Percentiles rank a stretch among this genome's conserved stretches.
These are phyloP conservation scores for Eulemur albifrons DNA, from an alignment of 2,797 vertebrate genomes.

Conservation along the genomic window DNA sequence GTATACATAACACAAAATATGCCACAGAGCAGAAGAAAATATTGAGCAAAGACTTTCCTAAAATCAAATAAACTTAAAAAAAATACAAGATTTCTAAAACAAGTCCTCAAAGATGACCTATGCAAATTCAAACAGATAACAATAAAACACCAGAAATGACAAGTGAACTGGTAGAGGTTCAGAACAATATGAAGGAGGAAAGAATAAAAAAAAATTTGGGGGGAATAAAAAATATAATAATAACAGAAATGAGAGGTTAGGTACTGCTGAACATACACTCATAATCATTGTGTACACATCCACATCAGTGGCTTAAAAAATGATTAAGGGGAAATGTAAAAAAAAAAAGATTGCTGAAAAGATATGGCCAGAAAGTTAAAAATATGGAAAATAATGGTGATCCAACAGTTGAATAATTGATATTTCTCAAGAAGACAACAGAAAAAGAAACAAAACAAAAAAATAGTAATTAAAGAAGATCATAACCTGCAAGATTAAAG, in stretches of 20 bases:
- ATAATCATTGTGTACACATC: background rate
- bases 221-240: background rate
- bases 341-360: background rate
- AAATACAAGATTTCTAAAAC: background rate
- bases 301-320: background rate
- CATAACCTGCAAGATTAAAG: background rate
- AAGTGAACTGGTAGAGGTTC: background rate
- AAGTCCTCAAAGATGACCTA: background rate
- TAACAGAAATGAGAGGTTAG: background rate
- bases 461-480: background rate
- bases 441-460: background rate
- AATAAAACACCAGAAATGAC: conserved; percentile 12
- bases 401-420: background rate
- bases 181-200: background rate
- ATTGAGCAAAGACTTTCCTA: background rate
- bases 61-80: background rate
- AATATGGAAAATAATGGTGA: background rate
- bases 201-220: background rate
- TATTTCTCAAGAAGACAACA: background rate
- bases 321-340: background rate
- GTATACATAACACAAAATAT: background rate
- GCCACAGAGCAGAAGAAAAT: background rate
- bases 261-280: background rate
- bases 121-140: background rate
- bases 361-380: background rate